A percentile compares a stretch with the other conserved stretches of the same genome.
These are phyloP conservation scores for Melieria crassipennis DNA, from an alignment of 2,888 invertebrate species.

Conservation along the genomic window DNA sequence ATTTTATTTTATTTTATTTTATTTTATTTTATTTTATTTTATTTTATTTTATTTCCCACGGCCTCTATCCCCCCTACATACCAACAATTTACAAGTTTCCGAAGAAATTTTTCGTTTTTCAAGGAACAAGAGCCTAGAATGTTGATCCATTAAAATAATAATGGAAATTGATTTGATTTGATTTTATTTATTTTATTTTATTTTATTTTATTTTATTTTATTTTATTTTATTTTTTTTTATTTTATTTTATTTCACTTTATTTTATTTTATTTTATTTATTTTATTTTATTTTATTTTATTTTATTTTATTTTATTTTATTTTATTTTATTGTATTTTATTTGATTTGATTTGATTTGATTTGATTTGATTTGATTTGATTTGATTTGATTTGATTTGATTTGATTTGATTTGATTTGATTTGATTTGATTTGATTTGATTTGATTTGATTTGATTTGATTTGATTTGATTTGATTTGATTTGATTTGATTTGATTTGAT, in stretches of 20 bases:
- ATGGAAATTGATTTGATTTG: too few relatives aligned
- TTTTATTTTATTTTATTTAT: slow-evolving; percentile 2
- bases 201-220: neutral
- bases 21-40: too few relatives aligned
- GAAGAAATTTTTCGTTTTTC: too few relatives aligned
- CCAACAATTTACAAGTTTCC: too few relatives aligned
- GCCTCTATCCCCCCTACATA: too few relatives aligned
- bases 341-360: too few relatives aligned
- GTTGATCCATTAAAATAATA: too few relatives aligned
- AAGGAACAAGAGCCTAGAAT: too few relatives aligned
- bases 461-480: neutral
- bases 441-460: neutral
- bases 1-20: too few relatives aligned
- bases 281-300: slow-evolving; percentile 4
- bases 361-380: neutral
- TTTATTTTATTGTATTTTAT: neutral
- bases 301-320: neutral
- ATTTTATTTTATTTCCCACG: too few relatives aligned
- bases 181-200: neutral
- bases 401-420: neutral
- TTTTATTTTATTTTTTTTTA: neutral
- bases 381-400: neutral
- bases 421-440: too few relatives aligned
- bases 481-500: too few relatives aligned
- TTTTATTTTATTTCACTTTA: neutral